Percentiles rank a stretch among this genome's conserved stretches.
phyloP scores from a whole-genome alignment of 2,888 invertebrate species.

The Scaptomyza polygonia region DNA sequence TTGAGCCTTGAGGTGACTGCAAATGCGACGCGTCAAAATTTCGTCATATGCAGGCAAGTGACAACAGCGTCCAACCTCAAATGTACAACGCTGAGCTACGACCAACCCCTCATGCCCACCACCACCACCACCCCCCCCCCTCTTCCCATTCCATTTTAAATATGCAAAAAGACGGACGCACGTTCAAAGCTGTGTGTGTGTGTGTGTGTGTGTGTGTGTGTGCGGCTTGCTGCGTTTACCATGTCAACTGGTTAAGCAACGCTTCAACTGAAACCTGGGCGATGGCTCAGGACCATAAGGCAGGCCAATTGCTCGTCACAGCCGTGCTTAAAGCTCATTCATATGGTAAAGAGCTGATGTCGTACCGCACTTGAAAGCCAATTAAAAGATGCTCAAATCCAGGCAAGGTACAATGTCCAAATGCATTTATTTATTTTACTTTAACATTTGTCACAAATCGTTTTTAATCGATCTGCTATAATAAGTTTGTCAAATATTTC shows the following conservation, averaged over 20 bases:
- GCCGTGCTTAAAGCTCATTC: constrained; percentile 36
- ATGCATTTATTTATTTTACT: not conserved
- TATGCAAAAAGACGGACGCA: constrained; percentile 43
- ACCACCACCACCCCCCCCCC: not conserved
- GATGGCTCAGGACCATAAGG: constrained; percentile 1
- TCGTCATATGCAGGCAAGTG: constrained; percentile 61
- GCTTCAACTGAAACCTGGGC: constrained; percentile 4
- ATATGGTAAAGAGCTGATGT: constrained; percentile 39
- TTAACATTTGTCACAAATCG: not conserved
- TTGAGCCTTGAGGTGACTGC: constrained; percentile 63
- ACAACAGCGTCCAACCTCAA: constrained; percentile 42
- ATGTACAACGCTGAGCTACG: not conserved
- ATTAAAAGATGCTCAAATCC: constrained; percentile 17
- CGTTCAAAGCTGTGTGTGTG: constrained; percentile 13
- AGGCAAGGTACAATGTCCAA: not conserved
- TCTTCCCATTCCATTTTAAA: constrained; percentile 12
- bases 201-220: constrained; percentile 10
- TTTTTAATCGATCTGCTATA: not conserved
- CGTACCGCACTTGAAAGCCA: constrained; percentile 41
- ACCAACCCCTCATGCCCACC: too few species aligned
- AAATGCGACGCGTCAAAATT: constrained; percentile 69
- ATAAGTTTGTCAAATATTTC: not conserved
- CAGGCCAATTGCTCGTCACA: constrained; percentile 43
- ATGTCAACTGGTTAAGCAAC: constrained; percentile 45
- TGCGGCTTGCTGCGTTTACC: constrained; percentile 32